A percentile compares a stretch with the other conserved stretches of the same genome.
phyloP scores from a whole-genome alignment of 2,888 invertebrate species.

The Eutolmus rufibarbis region DNA sequence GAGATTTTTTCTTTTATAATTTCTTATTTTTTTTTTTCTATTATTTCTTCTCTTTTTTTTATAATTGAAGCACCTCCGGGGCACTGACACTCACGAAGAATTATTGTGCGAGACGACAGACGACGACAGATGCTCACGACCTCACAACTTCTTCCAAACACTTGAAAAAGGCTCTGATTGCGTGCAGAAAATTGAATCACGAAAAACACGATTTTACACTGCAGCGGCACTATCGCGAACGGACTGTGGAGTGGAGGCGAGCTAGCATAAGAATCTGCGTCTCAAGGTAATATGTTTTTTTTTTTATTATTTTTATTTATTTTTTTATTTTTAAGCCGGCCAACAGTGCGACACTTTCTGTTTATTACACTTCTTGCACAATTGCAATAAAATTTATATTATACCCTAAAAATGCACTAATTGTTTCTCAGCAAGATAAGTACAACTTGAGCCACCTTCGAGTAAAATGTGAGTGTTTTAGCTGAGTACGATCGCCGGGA shows the following conservation, averaged over 20 bases:
- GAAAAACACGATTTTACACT: background rate
- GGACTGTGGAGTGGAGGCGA: background rate
- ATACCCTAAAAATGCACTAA: background rate
- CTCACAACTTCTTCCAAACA: conserved; percentile 5
- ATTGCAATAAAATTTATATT: background rate
- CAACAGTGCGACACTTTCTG: background rate
- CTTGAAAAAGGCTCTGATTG: conserved; percentile 1
- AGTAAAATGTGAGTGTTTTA: background rate
- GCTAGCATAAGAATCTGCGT: background rate
- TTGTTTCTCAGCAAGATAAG: background rate
- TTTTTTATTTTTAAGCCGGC: background rate
- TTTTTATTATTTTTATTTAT: background rate
- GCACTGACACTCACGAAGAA: conserved; percentile 9
- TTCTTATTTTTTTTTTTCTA: background rate
- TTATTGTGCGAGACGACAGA: background rate
- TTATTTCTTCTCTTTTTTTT: background rate
- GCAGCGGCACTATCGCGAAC: conserved; percentile 3
- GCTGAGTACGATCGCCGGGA: background rate
- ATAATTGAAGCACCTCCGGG: background rate
- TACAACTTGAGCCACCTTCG: background rate
- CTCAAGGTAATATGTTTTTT: background rate
- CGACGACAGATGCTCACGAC: background rate
- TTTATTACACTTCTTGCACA: background rate
- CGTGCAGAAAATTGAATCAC: conserved; percentile 31
- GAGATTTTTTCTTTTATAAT: background rate